Conservation (phyloP, 1,140 invertebrate species). For the Drosophila pseudoobscura region DNA sequence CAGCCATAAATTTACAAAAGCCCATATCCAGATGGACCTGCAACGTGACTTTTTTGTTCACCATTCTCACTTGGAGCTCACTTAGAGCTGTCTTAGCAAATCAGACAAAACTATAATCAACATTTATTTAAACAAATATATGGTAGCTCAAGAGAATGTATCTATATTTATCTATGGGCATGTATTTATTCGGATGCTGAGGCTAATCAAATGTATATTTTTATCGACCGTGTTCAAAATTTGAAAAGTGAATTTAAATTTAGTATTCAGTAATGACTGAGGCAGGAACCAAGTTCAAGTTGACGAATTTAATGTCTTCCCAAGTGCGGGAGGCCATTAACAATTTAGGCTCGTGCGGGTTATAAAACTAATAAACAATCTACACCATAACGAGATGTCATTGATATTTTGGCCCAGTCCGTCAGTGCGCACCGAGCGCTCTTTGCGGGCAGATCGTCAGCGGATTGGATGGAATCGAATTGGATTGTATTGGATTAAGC, state of each 20-base stretch:
- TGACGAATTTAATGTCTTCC: conserved; percentile 3
- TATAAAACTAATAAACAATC: conserved; percentile 57
- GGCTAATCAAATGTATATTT: too few relatives aligned
- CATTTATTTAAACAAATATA: too few relatives aligned
- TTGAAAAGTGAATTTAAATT: background rate
- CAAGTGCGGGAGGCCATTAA: conserved; percentile 39
- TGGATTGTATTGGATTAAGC: too few relatives aligned
- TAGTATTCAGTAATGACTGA: background rate
- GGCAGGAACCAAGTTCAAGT: conserved; percentile 32
- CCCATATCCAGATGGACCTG: too few relatives aligned
- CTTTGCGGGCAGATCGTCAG: conserved; percentile 50
- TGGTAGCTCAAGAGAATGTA: too few relatives aligned
- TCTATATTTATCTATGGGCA: too few relatives aligned
- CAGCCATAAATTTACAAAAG: too few relatives aligned
- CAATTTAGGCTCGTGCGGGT: conserved; percentile 45
- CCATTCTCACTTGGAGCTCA: too few relatives aligned
- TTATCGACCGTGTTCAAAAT: background rate
- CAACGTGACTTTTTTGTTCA: too few relatives aligned
- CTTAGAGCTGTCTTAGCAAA: too few relatives aligned
- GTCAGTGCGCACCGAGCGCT: conserved; percentile 54
- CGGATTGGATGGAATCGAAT: conserved; percentile 17
- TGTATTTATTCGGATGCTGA: too few relatives aligned
- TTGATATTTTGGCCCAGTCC: conserved; percentile 25
- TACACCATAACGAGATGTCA: conserved; percentile 49
- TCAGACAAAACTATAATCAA: too few relatives aligned